Conservation (phyloP, 2,888 invertebrate genomes). For the Lamellibrachia satsuma region DNA sequence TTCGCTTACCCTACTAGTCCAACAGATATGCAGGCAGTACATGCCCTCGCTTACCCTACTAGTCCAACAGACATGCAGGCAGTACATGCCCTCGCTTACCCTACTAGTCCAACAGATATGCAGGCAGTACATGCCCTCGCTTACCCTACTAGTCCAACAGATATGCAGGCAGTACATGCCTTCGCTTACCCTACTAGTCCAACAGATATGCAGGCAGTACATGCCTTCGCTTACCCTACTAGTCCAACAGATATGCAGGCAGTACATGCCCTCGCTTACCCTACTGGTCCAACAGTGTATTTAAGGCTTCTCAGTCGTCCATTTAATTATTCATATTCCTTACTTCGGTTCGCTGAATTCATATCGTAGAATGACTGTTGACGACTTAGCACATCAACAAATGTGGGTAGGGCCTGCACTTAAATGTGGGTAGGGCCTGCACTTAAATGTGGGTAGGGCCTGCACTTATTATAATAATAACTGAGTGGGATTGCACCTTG, state of each 20-base stretch:
- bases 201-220: background rate
- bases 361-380: background rate
- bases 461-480: background rate
- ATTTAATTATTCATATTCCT: background rate
- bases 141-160: no score
- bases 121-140: background rate
- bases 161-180: background rate
- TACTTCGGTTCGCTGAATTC: background rate
- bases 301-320: background rate
- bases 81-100: background rate
- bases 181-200: background rate
- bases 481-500: background rate
- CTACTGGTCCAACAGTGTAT: no score
- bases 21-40: background rate
- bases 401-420: background rate
- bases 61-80: background rate
- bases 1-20: background rate
- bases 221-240: background rate
- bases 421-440: no score
- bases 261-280: background rate
- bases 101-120: background rate
- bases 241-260: background rate
- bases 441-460: background rate
- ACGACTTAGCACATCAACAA: conserved; percentile 1
- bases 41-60: background rate